A percentile compares a stretch with the other conserved stretches of the same genome.
These are phyloP conservation scores for Speoplatyrhinus poulsoni DNA, from an alignment of 2,113 vertebrate species.

Conservation along the genomic window DNA sequence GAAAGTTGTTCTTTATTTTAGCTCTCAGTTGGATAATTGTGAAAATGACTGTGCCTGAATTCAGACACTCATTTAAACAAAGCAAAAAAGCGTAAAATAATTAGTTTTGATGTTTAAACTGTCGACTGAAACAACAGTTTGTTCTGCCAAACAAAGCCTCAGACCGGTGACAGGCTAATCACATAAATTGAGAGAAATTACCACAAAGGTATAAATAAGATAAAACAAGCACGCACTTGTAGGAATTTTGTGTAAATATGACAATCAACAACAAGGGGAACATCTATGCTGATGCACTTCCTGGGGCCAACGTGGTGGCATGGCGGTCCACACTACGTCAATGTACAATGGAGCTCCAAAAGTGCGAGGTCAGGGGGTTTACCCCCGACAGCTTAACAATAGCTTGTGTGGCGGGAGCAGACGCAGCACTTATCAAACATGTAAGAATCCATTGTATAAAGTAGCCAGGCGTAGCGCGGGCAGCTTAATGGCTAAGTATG, in stretches of 20 bases:
- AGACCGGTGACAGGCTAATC: not conserved
- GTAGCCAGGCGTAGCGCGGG: slow-evolving; percentile 37
- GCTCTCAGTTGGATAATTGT: not conserved
- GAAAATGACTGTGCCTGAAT: not conserved
- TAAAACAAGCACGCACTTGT: slow-evolving; percentile 1
- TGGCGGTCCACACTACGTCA: slow-evolving; percentile 7
- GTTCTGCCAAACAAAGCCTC: not conserved
- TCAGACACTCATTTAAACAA: not conserved
- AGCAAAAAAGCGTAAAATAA: not conserved
- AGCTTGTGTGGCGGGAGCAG: slow-evolving; percentile 34
- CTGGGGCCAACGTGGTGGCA: slow-evolving; percentile 4
- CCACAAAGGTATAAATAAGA: not conserved
- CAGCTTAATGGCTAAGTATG: slow-evolving; percentile 43
- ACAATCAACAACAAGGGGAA: not conserved
- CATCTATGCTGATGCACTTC: slow-evolving; percentile 1
- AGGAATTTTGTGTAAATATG: slow-evolving; percentile 5
- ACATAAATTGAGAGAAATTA: slow-evolving; percentile 20
- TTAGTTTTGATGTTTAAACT: not conserved
- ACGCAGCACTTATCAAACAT: slow-evolving; percentile 45
- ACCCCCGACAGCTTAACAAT: slow-evolving; percentile 18
- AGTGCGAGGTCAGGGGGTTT: slow-evolving; percentile 51
- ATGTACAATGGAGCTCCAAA: slow-evolving; percentile 44
- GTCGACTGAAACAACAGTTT: not conserved
- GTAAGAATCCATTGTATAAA: slow-evolving; percentile 57
- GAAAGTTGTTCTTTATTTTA: not conserved